These are phyloP conservation scores for Ametastegia equiseti DNA, from an alignment of 2,888 invertebrate species.

Conservation along the genomic window DNA sequence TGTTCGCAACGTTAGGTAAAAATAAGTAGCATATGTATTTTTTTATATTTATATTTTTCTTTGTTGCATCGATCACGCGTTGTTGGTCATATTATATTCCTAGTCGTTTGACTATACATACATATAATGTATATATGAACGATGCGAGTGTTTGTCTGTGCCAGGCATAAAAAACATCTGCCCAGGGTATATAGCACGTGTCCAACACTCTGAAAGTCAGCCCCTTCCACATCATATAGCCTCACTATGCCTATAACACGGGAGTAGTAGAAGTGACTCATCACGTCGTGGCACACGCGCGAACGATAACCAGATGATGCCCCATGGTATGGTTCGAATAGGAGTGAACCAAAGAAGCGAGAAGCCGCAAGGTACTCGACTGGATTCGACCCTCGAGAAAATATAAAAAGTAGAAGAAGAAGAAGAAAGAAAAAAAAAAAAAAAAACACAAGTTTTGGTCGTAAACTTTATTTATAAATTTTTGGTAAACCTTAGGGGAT, in stretches of 20 bases:
- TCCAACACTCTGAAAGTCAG: conserved; percentile 20
- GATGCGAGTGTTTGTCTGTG: neutral
- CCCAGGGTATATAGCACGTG: conserved; percentile 34
- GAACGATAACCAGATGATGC: conserved; percentile 47
- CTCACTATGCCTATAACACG: neutral
- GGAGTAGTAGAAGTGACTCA: conserved; percentile 33
- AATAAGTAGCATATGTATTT: no score
- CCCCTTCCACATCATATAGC: conserved; percentile 27
- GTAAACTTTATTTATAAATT: conserved; percentile 28
- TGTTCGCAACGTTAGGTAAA: no score
- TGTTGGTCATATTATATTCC: neutral
- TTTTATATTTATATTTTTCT: no score
- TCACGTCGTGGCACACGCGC: conserved; percentile 45
- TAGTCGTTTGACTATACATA: neutral
- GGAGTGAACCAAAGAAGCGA: neutral
- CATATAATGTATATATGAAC: neutral
- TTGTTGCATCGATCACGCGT: neutral
- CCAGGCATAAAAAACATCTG: conserved; percentile 39
- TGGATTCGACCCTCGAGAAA: conserved; percentile 11
- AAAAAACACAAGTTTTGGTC: conserved; percentile 15
- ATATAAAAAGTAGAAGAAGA: no score
- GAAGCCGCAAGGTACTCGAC: conserved; percentile 35
- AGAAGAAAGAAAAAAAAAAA: neutral
- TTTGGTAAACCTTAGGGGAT: neutral
- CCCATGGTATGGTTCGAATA: no score